Evolutionary conservation across 1,140 invertebrate genomes (phyloP).

Genomic region (Pemphigus obesinymphae): DNA sequence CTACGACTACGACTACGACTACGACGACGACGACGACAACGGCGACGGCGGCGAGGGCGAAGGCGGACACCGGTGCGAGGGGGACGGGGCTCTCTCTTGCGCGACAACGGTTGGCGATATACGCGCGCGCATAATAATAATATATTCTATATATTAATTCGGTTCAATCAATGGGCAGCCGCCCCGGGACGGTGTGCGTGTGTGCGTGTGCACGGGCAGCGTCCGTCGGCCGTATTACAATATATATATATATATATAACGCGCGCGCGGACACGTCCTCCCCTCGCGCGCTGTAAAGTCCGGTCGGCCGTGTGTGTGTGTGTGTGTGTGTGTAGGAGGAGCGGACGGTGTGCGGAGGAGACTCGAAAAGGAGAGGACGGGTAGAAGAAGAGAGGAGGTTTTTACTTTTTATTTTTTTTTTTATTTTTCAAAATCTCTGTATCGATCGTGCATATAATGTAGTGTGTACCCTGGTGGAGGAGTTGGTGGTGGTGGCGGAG

Average conservation of each 20-base stretch:
- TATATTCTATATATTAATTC: slow-evolving; percentile 30
- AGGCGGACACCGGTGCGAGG: not conserved
- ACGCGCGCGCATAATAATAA: not conserved
- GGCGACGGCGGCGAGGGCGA: not conserved
- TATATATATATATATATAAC: no score
- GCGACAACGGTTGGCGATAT: not conserved
- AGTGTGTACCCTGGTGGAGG: not conserved
- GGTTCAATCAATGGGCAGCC: slow-evolving; percentile 21
- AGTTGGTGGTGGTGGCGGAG: not conserved
- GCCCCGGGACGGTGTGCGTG: not conserved
- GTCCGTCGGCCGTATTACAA: no score
- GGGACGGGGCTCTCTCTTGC: not conserved
- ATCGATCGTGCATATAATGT: slow-evolving; percentile 14
- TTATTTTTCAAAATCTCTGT: slow-evolving; percentile 13
- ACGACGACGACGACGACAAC: slow-evolving; percentile 13
- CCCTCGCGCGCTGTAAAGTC: not conserved
- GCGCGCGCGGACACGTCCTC: not conserved
- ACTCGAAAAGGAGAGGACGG: no score
- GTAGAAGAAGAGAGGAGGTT: not conserved
- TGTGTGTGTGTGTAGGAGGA: no score
- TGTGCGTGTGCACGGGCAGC: not conserved
- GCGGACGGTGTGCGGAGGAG: no score
- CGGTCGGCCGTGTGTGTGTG: no score
- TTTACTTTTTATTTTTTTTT: no score
- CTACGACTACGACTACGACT: not conserved